A percentile compares a stretch with the other conserved stretches of the same genome.
Evolutionary conservation across 2,888 invertebrate species (phyloP).

Genomic region (Opisthograptis luteolata): DNA sequence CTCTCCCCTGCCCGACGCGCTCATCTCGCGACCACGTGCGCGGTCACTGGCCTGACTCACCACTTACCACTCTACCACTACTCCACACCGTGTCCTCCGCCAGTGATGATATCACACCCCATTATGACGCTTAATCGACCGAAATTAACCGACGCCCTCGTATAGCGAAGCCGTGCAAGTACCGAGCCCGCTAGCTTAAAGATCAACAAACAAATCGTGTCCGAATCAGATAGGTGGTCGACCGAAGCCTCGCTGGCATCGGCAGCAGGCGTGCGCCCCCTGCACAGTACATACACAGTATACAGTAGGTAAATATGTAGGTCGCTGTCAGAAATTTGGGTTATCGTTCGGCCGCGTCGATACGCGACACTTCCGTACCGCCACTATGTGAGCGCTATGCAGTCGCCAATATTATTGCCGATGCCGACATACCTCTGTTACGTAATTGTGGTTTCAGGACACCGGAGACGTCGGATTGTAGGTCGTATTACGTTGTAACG

Average conservation of each 20-base stretch:
- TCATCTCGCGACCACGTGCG: conserved; percentile 82
- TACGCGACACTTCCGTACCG: conserved; percentile 76
- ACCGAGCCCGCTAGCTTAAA: conserved; percentile 37
- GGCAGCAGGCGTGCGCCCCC: conserved; percentile 51
- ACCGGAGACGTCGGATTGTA: conserved; percentile 50
- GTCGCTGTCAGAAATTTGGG: conserved; percentile 80
- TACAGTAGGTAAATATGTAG: conserved; percentile 69
- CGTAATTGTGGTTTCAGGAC: conserved; percentile 57
- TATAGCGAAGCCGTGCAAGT: conserved; percentile 30
- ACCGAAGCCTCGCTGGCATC: conserved; percentile 53
- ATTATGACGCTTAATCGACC: conserved; percentile 31
- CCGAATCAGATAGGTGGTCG: conserved; percentile 46
- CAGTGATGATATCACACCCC: conserved; percentile 25
- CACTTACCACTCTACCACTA: conserved; percentile 46
- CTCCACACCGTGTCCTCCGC: conserved; percentile 31
- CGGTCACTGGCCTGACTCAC: conserved; percentile 79
- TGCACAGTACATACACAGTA: conserved; percentile 61
- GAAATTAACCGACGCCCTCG: conserved; percentile 32
- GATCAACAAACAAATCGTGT: conserved; percentile 53
- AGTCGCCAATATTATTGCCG: conserved; percentile 65
- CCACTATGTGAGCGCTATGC: conserved; percentile 68
- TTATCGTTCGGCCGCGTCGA: conserved; percentile 79
- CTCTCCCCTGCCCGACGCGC: conserved; percentile 80
- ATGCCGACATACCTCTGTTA: conserved; percentile 56
- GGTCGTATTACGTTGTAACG: conserved; percentile 51